phyloP scores from a whole-genome alignment of 2,113 vertebrate genomes.

The Mus pahari region DNA sequence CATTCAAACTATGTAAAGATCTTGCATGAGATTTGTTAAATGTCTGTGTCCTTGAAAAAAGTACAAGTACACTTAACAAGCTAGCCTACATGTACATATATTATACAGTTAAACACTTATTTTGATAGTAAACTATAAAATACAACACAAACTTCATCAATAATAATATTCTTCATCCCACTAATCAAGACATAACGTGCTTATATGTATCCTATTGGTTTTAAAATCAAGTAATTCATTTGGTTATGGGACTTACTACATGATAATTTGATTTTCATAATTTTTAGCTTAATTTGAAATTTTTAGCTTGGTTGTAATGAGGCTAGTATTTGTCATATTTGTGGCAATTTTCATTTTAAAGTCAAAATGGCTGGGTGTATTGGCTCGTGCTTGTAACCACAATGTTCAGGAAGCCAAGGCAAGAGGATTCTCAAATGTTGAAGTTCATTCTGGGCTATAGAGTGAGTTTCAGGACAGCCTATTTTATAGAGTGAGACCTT shows the following conservation, averaged over 20 bases:
- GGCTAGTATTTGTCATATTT: slow-evolving; percentile 26
- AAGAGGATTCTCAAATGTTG: not conserved
- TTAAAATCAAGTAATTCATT: slow-evolving; percentile 26
- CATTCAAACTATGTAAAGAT: slow-evolving; percentile 21
- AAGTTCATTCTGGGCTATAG: not conserved
- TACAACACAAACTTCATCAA: not conserved
- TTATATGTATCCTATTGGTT: not conserved
- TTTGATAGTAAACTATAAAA: slow-evolving; percentile 49
- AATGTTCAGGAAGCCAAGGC: not conserved
- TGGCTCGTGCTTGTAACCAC: no score
- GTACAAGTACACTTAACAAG: not conserved
- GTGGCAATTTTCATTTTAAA: slow-evolving; percentile 44
- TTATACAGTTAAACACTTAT: not conserved
- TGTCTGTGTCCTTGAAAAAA: slow-evolving; percentile 30
- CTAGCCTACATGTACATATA: not conserved
- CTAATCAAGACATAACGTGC: slow-evolving; percentile 16
- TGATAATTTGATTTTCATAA: not conserved
- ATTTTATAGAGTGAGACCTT: not conserved
- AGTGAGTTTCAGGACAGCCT: not conserved
- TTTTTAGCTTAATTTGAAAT: not conserved
- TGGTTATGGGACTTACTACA: not conserved
- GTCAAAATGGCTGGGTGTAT: not conserved
- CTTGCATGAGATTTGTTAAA: not conserved
- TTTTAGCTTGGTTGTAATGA: not conserved
- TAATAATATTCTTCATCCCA: not conserved